Evolutionary conservation across 2,797 vertebrate genomes (phyloP).

Genomic region (Periparus ater): DNA sequence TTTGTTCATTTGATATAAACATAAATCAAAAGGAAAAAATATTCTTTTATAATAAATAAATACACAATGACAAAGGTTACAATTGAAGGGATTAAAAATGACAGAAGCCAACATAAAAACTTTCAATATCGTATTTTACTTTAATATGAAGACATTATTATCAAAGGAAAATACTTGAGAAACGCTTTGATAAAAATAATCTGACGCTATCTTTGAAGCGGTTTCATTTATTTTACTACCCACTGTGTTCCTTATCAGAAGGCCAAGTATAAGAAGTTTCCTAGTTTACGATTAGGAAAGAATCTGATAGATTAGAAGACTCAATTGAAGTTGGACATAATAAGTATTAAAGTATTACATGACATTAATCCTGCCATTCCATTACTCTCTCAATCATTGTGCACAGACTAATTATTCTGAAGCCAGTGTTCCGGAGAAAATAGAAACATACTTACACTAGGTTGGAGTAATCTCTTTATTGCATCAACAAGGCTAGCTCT

Average conservation of each 20-base stretch:
- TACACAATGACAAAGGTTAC: constrained; percentile 75
- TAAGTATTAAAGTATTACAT: constrained; percentile 99
- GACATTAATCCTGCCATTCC: constrained; percentile 98
- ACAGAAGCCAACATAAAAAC: constrained; percentile 80
- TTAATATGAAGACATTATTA: constrained; percentile 85
- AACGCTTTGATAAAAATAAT: constrained; percentile 90
- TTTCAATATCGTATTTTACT: constrained; percentile 82
- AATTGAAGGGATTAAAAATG: constrained; percentile 79
- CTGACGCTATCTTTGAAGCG: constrained; percentile 90
- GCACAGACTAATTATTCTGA: constrained; percentile 91
- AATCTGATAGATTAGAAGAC: constrained; percentile 92
- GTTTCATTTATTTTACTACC: constrained; percentile 92
- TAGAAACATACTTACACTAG: constrained; percentile 92
- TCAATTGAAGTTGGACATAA: constrained; percentile 96
- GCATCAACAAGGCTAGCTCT: constrained; percentile 97
- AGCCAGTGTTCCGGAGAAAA: constrained; percentile 82
- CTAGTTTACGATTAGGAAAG: constrained; percentile 91
- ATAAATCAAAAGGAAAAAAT: constrained; percentile 69
- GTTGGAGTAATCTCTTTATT: constrained; percentile 97
- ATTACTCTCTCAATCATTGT: constrained; percentile 91
- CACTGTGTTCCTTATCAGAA: constrained; percentile 89
- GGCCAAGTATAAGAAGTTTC: constrained; percentile 94
- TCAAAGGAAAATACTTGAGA: constrained; percentile 83
- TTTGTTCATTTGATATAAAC: constrained; percentile 67
- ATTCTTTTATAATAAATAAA: constrained; percentile 72